Percentiles rank a stretch among this genome's conserved stretches.
Conservation (phyloP, 2,888 invertebrate genomes). For the Pseudococcus viburni region DNA sequence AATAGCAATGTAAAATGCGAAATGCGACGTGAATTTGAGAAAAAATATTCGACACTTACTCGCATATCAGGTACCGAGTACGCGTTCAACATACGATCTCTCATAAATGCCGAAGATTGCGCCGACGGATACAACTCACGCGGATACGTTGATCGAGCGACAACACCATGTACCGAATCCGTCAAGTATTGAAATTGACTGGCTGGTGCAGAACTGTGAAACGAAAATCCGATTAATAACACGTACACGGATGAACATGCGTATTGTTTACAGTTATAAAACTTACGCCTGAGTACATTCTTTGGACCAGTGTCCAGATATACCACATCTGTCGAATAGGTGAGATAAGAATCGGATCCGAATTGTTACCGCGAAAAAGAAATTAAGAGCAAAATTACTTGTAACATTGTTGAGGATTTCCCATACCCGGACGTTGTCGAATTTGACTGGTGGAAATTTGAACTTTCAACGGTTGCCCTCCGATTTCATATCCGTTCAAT, state of each 20-base stretch:
- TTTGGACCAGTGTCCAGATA: slow-evolving; percentile 97
- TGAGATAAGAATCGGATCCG: slow-evolving; percentile 62
- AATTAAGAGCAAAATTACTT: slow-evolving; percentile 70
- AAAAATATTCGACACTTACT: slow-evolving; percentile 26
- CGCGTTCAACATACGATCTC: slow-evolving; percentile 93
- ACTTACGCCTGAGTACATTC: slow-evolving; percentile 80
- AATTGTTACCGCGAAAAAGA: not conserved
- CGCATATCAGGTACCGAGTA: slow-evolving; percentile 61
- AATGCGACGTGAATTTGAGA: too few relatives aligned
- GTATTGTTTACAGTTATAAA: not conserved
- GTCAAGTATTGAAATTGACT: slow-evolving; percentile 46
- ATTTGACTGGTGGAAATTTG: slow-evolving; percentile 95
- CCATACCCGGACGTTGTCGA: slow-evolving; percentile 95
- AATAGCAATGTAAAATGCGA: not conserved
- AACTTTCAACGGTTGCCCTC: slow-evolving; percentile 92
- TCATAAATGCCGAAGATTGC: slow-evolving; percentile 90
- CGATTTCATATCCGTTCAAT: slow-evolving; percentile 87
- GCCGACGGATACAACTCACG: slow-evolving; percentile 75
- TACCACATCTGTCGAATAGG: slow-evolving; percentile 79
- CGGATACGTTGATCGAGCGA: slow-evolving; percentile 63
- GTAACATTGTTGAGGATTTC: slow-evolving; percentile 96
- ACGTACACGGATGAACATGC: slow-evolving; percentile 24
- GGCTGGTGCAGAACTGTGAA: not conserved
- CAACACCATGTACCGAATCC: slow-evolving; percentile 29
- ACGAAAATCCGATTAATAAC: slow-evolving; percentile 8